Evolutionary conservation across 2,888 invertebrate genomes (phyloP).

Genomic region (Hydropsyche betteni): DNA sequence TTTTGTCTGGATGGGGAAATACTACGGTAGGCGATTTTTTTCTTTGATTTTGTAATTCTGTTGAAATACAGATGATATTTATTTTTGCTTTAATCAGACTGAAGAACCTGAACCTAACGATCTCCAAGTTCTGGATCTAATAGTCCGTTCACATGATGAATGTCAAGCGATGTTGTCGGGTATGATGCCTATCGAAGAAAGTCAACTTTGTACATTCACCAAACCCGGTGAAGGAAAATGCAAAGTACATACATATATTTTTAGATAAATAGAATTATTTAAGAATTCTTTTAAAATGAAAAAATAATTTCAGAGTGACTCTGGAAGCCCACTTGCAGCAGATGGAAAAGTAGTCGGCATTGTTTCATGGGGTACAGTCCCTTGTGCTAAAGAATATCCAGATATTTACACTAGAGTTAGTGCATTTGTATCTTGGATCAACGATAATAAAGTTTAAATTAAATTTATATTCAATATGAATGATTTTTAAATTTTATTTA

Average conservation of each 20-base stretch:
- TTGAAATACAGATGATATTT: neutral
- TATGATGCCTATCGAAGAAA: slow-evolving; percentile 62
- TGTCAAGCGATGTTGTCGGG: slow-evolving; percentile 60
- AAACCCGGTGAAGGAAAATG: slow-evolving; percentile 70
- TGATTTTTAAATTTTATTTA: no score
- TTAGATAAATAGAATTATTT: neutral
- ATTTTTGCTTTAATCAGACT: slow-evolving; percentile 58
- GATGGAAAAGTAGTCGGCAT: slow-evolving; percentile 60
- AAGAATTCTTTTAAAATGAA: neutral
- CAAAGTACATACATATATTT: slow-evolving; percentile 59
- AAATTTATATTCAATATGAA: no score
- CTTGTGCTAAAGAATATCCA: slow-evolving; percentile 65
- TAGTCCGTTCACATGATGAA: slow-evolving; percentile 61
- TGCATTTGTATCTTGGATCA: slow-evolving; percentile 62
- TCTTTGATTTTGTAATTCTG: neutral
- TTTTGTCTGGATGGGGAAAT: slow-evolving; percentile 64
- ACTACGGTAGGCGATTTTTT: slow-evolving; percentile 53
- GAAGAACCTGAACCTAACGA: slow-evolving; percentile 66
- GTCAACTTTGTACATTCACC: slow-evolving; percentile 69
- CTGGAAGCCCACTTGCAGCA: slow-evolving; percentile 64
- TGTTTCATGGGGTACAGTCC: slow-evolving; percentile 65
- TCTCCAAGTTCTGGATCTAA: slow-evolving; percentile 66
- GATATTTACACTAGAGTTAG: slow-evolving; percentile 65
- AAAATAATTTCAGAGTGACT: slow-evolving; percentile 61
- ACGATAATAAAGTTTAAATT: slow-evolving; percentile 29